Evolutionary conservation across 2,113 vertebrate species (phyloP), one percentile per base, ranked within the genome.

Genomic region (Caloenas nicobarica): DNA sequence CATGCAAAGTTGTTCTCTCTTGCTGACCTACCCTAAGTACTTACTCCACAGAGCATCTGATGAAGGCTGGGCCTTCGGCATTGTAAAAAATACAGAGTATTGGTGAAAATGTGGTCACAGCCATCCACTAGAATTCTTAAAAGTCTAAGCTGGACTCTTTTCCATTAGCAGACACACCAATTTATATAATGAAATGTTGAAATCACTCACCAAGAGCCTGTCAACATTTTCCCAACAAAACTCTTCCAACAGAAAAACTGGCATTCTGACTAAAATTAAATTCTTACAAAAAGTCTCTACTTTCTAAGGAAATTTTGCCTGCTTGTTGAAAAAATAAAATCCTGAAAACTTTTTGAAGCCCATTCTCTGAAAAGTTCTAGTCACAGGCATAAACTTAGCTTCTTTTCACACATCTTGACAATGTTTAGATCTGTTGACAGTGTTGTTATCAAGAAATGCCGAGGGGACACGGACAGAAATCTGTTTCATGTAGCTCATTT

Each of bases 381-480:
- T 95, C 88, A 81, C 61, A 96, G 81, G 88, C 95, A 95, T 90
- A 97, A 96, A 95, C 96, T 96, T 96, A 96, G 90, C 95, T 95
- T 92, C 80, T 94, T 91, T 97, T 96, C 92, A 91, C 95, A 95
- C 95, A 57, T 96, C 95, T 95, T 94, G 92, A 96, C 92, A 96
- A 96, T 96, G 96, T 96, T 96, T 96, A 93, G 92, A 96, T 96
- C 90, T 92, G 91, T 96, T 96, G 95, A 96, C 95, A 96, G 91
- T 96, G 95, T 88, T 96, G 95, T 96, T 96, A 96, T 94, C 92
- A 91, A 96, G 93, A 96, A 97, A 93, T 94, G 93, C 88, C 61
- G 24, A 93, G 92, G 92, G 95, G 93, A 96, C 95, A 94, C 29
- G 77, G 92, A 96, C 93, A 97, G 93, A 96, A 97, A 97, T 96